A percentile compares a stretch with the other conserved stretches of the same genome.
phyloP scores from a whole-genome alignment of 2,113 vertebrate genomes.

The Phyllostomus hastatus region DNA sequence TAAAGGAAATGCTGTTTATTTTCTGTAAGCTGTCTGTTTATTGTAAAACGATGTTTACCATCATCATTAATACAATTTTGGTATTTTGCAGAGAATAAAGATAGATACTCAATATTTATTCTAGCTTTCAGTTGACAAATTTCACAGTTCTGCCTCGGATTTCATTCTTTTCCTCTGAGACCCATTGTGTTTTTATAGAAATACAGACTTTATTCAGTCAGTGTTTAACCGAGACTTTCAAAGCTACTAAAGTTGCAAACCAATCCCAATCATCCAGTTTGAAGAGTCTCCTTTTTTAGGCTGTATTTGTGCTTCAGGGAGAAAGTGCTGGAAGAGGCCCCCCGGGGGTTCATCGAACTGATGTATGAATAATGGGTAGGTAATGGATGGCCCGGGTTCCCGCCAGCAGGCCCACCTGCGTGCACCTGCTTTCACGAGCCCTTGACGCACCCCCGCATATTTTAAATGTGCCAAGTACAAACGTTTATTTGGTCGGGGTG shows the following conservation, averaged over 20 bases:
- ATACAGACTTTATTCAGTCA: background rate
- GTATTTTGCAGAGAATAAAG: background rate
- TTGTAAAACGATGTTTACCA: background rate
- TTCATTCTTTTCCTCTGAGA: background rate
- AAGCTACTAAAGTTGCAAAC: background rate
- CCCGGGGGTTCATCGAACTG: fast-evolving
- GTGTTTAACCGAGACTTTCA: background rate
- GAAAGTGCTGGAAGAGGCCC: background rate
- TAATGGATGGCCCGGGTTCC: fast-evolving
- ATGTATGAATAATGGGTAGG: background rate
- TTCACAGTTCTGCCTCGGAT: background rate
- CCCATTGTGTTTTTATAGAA: background rate
- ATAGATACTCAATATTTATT: background rate
- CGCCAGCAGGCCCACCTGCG: background rate
- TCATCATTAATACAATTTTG: background rate
- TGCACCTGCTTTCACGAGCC: background rate
- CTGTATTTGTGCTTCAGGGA: background rate
- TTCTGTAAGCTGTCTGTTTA: background rate
- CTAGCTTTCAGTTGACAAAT: background rate
- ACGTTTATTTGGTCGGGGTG: background rate
- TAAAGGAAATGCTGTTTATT: background rate
- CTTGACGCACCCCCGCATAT: fast-evolving
- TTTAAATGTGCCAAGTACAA: background rate
- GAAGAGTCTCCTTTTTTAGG: background rate
- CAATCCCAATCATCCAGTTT: fast-evolving